Percentiles rank a stretch among this genome's conserved stretches.
Evolutionary conservation across 2,888 invertebrate species (phyloP).

Genomic region (Habroteleia sp.): DNA sequence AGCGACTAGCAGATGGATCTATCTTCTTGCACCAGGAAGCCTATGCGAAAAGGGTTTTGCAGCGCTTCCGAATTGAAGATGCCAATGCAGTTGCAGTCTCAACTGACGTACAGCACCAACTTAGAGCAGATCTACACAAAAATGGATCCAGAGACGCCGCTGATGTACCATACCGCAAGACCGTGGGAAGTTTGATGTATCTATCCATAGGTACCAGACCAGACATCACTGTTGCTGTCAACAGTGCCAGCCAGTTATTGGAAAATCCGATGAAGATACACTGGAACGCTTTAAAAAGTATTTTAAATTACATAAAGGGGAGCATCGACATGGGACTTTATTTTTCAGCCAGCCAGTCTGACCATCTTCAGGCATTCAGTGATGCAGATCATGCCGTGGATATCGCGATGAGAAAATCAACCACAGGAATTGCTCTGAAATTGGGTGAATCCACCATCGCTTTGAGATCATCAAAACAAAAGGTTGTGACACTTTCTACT

Average conservation of each 20-base stretch:
- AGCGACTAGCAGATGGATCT: constrained; percentile 19
- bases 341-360: constrained; percentile 12
- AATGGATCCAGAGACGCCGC: neutral
- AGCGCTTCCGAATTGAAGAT: constrained; percentile 37
- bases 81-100: constrained; percentile 6
- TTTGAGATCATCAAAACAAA: neutral
- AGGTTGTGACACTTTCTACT: neutral
- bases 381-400: constrained; percentile 9
- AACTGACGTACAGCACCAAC: constrained; percentile 3
- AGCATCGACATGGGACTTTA: constrained; percentile 40
- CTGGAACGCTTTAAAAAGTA: constrained; percentile 57
- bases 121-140: neutral
- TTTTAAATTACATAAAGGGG: constrained; percentile 59
- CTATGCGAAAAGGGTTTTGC: constrained; percentile 34
- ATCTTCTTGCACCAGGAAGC: constrained; percentile 39
- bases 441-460: neutral
- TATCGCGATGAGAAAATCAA: neutral
- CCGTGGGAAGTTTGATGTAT: constrained; percentile 59
- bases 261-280: constrained; percentile 55
- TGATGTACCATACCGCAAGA: constrained; percentile 55
- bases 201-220: constrained; percentile 56
- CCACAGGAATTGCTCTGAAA: neutral
- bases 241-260: constrained; percentile 24
- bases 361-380: constrained; percentile 1
- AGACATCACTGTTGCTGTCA: constrained; percentile 57